Base-by-base conservation (phyloP, 2,797 vertebrate species). In the Paguma larvata region DNA sequence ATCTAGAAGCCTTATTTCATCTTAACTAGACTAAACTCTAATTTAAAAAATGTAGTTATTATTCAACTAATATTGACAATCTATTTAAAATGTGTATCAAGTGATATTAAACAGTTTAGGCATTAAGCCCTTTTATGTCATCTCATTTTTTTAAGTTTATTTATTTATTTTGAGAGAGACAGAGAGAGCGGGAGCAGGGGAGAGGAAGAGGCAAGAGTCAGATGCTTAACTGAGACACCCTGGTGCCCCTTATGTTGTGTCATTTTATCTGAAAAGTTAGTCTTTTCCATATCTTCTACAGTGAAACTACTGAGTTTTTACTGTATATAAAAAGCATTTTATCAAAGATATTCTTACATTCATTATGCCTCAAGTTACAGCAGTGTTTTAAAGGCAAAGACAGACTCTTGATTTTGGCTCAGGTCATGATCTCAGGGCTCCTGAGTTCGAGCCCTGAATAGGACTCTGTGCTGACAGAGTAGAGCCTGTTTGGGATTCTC, bases 211-310 rank as follows among this genome's bases (percentile, higher is more conserved):
- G 3, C 56, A 59, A 59, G 56, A 56, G 56, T 21, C 56, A 59
- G 56, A 59, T 23, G 8, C 19, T 23, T 21, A 59, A 59, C 56
- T 19, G 56, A 59, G 19, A 19, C 56, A 21, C 21, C 56, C 56
- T 23, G 56, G 56, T 59, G 3, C 5, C 1, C 5, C 68, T 89
- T 70, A 51, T 5, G 46, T 95, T 38, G 48, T 41, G 4, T 25
- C 93, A 68, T 90, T 93, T 88, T 85, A 41, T 77, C 63, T 51
- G 13, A 65, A 77, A 92, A 90, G 5, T 62, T 94, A 56, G 21
- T 89, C 27, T 59, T 90, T 78, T 62, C 32, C 25, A 48, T 10
- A 72, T 85, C 77, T 77, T 3, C 32, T 83, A 32, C 16, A 73
- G 21, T 89, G 59, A 83, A 72, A 83, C 2, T 67, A 53, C 14